phyloP scores from a whole-genome alignment of 2,888 invertebrate genomes.

The Vannuccia rotundouncinata region DNA sequence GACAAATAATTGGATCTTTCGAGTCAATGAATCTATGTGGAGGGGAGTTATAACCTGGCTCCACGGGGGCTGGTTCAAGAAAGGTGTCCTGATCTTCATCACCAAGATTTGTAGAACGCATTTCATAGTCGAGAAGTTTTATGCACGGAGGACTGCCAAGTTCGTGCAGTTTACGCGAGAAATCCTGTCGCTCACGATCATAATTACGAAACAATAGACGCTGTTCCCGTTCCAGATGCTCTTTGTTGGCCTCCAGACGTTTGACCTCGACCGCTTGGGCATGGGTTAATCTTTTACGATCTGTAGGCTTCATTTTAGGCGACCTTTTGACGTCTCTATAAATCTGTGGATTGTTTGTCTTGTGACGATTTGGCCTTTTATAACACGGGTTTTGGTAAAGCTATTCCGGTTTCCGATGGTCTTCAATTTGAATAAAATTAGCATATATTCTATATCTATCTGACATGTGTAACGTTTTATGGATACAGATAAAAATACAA shows the following conservation, averaged over 20 bases:
- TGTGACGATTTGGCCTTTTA: too few relatives aligned
- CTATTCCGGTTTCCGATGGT: too few relatives aligned
- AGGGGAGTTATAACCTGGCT: background rate
- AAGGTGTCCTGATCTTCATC: background rate
- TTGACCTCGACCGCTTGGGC: background rate
- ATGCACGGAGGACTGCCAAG: background rate
- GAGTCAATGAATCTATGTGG: background rate
- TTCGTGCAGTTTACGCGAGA: background rate
- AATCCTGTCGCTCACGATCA: background rate
- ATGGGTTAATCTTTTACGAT: background rate
- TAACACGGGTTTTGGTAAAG: too few relatives aligned
- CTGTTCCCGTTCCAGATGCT: background rate
- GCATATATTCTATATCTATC: too few relatives aligned
- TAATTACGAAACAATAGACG: background rate
- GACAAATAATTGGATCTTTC: background rate
- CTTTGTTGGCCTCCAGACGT: background rate
- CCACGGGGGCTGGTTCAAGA: background rate
- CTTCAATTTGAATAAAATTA: too few relatives aligned
- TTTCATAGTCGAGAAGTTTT: background rate
- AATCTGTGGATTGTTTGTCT: too few relatives aligned
- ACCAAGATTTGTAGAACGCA: background rate
- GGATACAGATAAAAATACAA: too few relatives aligned
- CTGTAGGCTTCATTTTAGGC: background rate
- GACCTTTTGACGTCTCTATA: too few relatives aligned
- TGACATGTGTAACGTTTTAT: too few relatives aligned